phyloP scores from a whole-genome alignment of 37 sponge, comb jelly and placozoan species.

The Spongilla lacustris region DNA sequence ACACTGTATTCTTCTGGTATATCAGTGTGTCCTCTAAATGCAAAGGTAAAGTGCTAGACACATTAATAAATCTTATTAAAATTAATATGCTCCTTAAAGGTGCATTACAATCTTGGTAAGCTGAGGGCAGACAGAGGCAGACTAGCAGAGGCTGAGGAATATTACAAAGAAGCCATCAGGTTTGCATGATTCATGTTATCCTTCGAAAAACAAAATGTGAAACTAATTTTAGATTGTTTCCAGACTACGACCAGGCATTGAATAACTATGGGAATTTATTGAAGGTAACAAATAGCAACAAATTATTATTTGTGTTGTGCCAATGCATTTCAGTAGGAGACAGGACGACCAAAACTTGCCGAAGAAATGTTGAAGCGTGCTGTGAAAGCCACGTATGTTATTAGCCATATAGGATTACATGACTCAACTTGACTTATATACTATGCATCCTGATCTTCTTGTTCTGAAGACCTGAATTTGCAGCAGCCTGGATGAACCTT shows the following conservation, averaged over 20 bases:
- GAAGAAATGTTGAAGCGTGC: conserved; percentile 57
- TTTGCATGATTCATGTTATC: not conserved
- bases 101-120: conserved; percentile 86
- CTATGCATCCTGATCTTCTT: too few species aligned
- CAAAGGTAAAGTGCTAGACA: conserved; percentile 45
- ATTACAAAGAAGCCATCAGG: conserved; percentile 77
- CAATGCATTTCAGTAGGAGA: conserved; percentile 24
- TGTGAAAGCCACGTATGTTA: conserved; percentile 37
- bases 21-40: conserved; percentile 75
- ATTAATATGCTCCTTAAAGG: conserved; percentile 14
- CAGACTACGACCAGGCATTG: conserved; percentile 83
- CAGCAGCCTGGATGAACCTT: conserved; percentile 93
- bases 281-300: conserved; percentile 35
- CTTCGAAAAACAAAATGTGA: too few species aligned
- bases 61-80: not conserved
- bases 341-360: conserved; percentile 37
- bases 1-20: conserved; percentile 56
- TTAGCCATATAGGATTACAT: too few species aligned
- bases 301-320: not conserved
- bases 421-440: not conserved
- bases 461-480: conserved; percentile 69
- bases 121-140: conserved; percentile 48
- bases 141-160: conserved; percentile 26
- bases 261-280: conserved; percentile 87
- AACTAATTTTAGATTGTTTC: conserved; percentile 34